Percentiles rank a stretch among this genome's conserved stretches.
These are phyloP conservation scores for Acanthosepion esculentum DNA, from an alignment of 2,888 invertebrate species.

Conservation along the genomic window DNA sequence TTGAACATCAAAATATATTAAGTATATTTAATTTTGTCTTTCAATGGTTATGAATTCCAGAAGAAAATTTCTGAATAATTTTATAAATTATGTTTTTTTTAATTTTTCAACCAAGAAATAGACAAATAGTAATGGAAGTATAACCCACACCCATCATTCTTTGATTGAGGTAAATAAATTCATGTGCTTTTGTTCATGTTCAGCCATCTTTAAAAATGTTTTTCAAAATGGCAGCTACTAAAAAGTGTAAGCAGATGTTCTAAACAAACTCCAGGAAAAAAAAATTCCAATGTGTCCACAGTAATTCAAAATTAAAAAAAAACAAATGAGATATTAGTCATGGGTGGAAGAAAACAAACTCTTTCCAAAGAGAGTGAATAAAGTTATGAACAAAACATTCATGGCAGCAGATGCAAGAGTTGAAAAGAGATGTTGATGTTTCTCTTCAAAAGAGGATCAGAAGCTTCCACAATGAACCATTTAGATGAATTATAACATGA, in stretches of 20 bases:
- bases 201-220: background rate
- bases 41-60: background rate
- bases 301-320: too few species aligned
- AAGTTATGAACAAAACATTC: too few species aligned
- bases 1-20: too few species aligned
- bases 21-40: background rate
- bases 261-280: background rate
- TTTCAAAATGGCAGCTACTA: background rate
- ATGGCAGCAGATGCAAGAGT: too few species aligned
- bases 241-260: conserved; percentile 21
- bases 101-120: background rate
- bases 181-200: background rate
- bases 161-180: background rate
- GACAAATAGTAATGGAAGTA: background rate
- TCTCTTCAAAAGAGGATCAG: background rate
- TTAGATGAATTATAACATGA: background rate
- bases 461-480: background rate
- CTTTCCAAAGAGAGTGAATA: too few species aligned
- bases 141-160: background rate
- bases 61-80: background rate
- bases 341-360: too few species aligned
- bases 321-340: too few species aligned
- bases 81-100: background rate
- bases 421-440: too few species aligned
- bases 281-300: too few species aligned